Base-by-base conservation (phyloP, 2,888 invertebrate species). In the Eupithecia dodoneata region DNA sequence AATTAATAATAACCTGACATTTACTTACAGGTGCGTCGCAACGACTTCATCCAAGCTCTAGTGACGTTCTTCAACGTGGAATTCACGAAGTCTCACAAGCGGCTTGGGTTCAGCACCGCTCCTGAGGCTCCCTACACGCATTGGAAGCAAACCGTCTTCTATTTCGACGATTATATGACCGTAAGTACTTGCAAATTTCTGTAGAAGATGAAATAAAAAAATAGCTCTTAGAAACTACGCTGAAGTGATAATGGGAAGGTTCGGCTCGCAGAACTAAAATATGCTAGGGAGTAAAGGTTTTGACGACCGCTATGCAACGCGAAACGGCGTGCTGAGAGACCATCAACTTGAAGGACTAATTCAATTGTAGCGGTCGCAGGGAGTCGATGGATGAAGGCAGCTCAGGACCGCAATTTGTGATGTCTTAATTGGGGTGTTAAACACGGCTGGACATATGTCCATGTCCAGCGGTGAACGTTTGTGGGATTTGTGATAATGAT, bases 21-120 rank as follows among this genome's bases (percentile, higher is more conserved):
- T 45, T 41, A 6, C 13, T 15, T 63, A 1, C 83, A 95, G 95
- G 97, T 97, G 15, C 96, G 98, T 78, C 97, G 99, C 79, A 99
- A 99, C 90, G 99, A 99, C 92, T 99, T 99, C 93, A 97, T 99
- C 79, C 99, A 99, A 90, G 99, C 99, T 0, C 95, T 99, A 86
- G 99, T 99, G 83, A 99, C 99, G 42, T 99, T 98, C 95, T 99
- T 99, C 95, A 99, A 98, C 88, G 99, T 99, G 84, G 99, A 99
- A 95, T 99, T 99, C 96, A 99, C 99, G 59, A 99, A 99, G 96
- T 99, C 99, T 86, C 99, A 99, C 96, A 99, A 99, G 95, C 96
- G 99, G 76, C 98, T 99, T 82, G 99, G 99, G 44, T 99, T 99
- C 95, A 99, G 99, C 87, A 99, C 99, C 77, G 99, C 99, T 0